Percentiles rank a stretch among this genome's conserved stretches.
Evolutionary conservation across 2,113 vertebrate genomes (phyloP).

Genomic region (Sciurus niger): DNA sequence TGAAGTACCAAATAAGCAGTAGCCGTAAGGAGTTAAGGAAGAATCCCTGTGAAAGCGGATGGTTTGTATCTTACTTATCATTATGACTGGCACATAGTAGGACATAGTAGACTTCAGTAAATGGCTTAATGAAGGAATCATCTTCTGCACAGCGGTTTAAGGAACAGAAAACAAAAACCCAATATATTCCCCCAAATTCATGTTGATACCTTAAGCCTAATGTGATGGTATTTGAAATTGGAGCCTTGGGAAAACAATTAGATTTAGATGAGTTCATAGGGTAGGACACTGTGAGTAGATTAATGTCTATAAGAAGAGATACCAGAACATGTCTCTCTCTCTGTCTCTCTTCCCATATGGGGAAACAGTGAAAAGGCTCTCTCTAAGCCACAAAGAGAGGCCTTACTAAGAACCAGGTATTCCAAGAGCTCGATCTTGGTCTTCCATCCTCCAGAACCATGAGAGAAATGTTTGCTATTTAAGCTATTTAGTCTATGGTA

Average conservation of each 20-base stretch:
- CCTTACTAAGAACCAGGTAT: not conserved
- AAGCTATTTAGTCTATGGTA: not conserved
- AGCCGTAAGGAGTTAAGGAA: not conserved
- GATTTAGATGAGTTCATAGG: not conserved
- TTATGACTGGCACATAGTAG: not conserved
- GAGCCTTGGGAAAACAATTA: not conserved
- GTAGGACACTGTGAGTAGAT: not conserved
- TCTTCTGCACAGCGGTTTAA: not conserved
- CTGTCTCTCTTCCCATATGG: not conserved
- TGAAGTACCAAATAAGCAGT: not conserved
- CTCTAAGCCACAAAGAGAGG: no score
- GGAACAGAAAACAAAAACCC: not conserved
- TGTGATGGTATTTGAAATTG: not conserved
- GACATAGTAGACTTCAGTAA: not conserved
- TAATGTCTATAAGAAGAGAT: not conserved
- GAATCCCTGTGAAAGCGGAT: not conserved
- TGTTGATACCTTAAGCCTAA: not conserved
- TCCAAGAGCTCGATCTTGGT: not conserved
- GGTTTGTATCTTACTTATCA: not conserved
- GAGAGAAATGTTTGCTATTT: not conserved
- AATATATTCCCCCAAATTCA: not conserved
- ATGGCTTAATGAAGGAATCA: not conserved
- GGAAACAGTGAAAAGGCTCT: not conserved
- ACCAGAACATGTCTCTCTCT: not conserved
- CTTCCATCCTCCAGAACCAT: not conserved